Evolutionary conservation across 2,888 invertebrate species (phyloP).

Genomic region (Meta bourneti): DNA sequence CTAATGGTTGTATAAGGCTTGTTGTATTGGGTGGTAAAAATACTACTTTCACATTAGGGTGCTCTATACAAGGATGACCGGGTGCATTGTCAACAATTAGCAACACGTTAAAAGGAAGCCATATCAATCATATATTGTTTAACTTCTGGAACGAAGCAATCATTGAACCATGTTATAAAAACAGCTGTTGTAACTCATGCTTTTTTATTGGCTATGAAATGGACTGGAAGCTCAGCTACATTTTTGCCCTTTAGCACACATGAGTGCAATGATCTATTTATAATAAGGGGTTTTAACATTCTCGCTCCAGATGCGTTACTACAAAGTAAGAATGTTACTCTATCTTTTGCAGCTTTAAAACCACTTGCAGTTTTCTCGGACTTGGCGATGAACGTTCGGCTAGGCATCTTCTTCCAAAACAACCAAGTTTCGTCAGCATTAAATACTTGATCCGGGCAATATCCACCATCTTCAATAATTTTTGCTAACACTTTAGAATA

Average conservation of each 20-base stretch:
- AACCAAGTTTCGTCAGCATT: conserved; percentile 35
- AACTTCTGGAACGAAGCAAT: conserved; percentile 51
- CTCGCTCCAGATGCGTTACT: conserved; percentile 46
- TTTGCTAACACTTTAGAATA: conserved; percentile 31
- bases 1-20: too few species aligned
- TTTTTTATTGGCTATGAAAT: too few species aligned
- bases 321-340: conserved; percentile 52
- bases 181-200: conserved; percentile 30
- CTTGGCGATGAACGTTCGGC: conserved; percentile 30
- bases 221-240: too few species aligned
- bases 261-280: conserved; percentile 42
- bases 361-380: conserved; percentile 55
- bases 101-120: conserved; percentile 58
- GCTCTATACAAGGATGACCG: conserved; percentile 53
- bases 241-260: too few species aligned
- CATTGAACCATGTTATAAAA: conserved; percentile 48
- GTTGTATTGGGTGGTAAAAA: conserved; percentile 65
- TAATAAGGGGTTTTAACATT: conserved; percentile 53
- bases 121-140: conserved; percentile 45
- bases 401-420: conserved; percentile 39
- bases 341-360: conserved; percentile 61
- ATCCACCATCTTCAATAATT: conserved; percentile 60
- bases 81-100: conserved; percentile 68
- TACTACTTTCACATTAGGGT: conserved; percentile 58
- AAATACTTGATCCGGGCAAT: conserved; percentile 42